Base-by-base conservation (phyloP, 2,888 invertebrate genomes). In the Allolobophora icterica region DNA sequence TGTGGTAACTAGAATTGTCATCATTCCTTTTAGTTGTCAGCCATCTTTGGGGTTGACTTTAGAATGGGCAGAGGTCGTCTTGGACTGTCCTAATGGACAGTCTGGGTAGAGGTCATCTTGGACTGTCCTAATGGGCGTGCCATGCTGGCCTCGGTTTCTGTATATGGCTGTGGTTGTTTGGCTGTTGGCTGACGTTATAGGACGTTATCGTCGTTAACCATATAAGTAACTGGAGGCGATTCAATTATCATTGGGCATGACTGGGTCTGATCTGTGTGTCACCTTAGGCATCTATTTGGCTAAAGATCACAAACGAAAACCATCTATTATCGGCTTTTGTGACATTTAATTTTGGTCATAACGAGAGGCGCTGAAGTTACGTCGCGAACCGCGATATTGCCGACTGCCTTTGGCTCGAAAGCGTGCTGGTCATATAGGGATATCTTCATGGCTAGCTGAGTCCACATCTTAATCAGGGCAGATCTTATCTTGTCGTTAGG, bases 401-500 rank as follows among this genome's bases (percentile, higher is more conserved):
- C 38, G 38, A 52, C 52, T 52, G 34, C 34, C 34, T 52, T 38
- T 52, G 90, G 71, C 34, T n/a, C 8, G 38, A 33, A 34, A 45
- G 6, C 30, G 42, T 33, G 45, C 21, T 19, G 58, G 90, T 90
- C 71, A 33, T 33, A 34, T 38, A 71, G 71, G 33, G 91, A 91
- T 91, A 91, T 91, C 91, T 91, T 91, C 91, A 91, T 91, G 91
- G 83, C 35, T 91, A 91, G 89, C 89, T 91, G 91, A 42, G 38
- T 91, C 52, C 91, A 34, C 87, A 35, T 84, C 91, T 71, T 91
- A 91, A 91, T 91, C 91, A 90, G 90, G 38, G 58, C 89, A 84
- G 91, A 91, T 91, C 45, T 52, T 90, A 91, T 91, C 91, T 42
- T 24, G 30, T 84, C 45, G 21, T 71, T 42, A 45, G 90, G 89